phyloP scores from a whole-genome alignment of 2,797 vertebrate genomes.

The Arremon aurantiirostris region DNA sequence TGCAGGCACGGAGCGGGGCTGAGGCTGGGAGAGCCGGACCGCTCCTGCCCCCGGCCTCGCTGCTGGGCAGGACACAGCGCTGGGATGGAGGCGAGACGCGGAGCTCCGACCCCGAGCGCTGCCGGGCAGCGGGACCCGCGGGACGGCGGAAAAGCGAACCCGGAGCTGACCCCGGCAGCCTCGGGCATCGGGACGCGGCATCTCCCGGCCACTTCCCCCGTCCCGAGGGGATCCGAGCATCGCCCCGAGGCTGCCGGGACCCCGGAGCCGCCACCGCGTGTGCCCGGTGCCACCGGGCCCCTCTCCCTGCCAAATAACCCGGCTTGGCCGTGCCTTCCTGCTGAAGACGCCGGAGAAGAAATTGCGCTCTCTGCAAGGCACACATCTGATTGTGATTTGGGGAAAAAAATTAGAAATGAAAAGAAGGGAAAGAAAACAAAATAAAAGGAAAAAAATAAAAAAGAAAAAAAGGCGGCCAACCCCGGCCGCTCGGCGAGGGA shows the following conservation, averaged over 20 bases:
- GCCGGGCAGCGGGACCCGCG: background rate
- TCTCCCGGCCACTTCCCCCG: background rate
- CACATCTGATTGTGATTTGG: slow-evolving; percentile 3
- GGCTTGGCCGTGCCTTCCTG: background rate
- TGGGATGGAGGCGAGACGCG: fast-evolving
- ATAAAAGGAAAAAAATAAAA: background rate
- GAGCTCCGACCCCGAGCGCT: background rate
- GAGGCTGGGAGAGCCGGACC: background rate
- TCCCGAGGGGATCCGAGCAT: background rate
- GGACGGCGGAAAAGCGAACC: background rate
- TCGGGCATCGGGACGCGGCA: background rate
- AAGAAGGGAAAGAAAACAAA: background rate
- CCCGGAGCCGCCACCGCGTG: background rate
- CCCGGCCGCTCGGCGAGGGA: background rate
- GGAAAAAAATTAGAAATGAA: background rate
- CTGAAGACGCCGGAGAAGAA: background rate
- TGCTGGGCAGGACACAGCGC: background rate
- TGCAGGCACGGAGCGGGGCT: fast-evolving
- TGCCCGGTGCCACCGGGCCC: background rate
- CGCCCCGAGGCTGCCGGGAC: background rate
- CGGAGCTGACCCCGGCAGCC: background rate
- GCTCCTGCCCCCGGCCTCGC: background rate
- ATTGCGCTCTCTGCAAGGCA: background rate
- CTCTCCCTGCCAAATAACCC: background rate
- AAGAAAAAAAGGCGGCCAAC: background rate